Percentiles rank a stretch among this genome's conserved stretches.
Conservation (phyloP, 1,140 invertebrate genomes). For the Scaptomyza graminum region DNA sequence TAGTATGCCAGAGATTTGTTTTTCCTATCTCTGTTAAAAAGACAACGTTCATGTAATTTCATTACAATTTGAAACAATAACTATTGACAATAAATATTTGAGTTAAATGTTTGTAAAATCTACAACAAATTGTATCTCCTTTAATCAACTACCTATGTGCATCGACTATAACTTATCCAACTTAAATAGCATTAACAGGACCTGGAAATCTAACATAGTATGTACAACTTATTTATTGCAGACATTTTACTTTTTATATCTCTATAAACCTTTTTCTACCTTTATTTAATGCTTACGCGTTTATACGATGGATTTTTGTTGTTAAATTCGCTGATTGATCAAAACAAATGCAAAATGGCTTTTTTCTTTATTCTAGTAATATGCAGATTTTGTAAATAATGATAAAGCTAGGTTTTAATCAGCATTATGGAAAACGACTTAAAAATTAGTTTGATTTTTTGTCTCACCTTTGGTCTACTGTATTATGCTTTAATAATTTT, state of each 20-base stretch:
- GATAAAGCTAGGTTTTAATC: too few species aligned
- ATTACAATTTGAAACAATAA: constrained; percentile 66
- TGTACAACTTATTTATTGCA: background rate
- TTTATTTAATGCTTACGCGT: background rate
- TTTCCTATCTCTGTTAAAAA: constrained; percentile 39
- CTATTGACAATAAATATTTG: constrained; percentile 74
- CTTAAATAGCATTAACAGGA: background rate
- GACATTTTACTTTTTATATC: background rate
- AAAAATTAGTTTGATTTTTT: too few species aligned
- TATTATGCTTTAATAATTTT: too few species aligned
- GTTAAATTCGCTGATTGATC: too few species aligned
- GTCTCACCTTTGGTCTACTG: too few species aligned
- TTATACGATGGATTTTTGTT: background rate
- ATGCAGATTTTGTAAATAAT: too few species aligned
- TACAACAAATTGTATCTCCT: background rate
- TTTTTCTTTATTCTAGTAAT: too few species aligned
- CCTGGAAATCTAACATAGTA: background rate
- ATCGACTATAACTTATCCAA: background rate
- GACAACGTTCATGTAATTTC: constrained; percentile 45
- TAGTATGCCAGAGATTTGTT: constrained; percentile 35
- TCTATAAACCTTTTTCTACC: too few species aligned
- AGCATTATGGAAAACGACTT: too few species aligned
- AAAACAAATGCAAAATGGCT: too few species aligned
- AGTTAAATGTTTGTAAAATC: constrained; percentile 62
- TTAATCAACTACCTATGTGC: background rate